Evolutionary conservation across 2,888 invertebrate species (phyloP), one percentile per base, ranked within the genome.

Genomic region (Xestia xanthographa): DNA sequence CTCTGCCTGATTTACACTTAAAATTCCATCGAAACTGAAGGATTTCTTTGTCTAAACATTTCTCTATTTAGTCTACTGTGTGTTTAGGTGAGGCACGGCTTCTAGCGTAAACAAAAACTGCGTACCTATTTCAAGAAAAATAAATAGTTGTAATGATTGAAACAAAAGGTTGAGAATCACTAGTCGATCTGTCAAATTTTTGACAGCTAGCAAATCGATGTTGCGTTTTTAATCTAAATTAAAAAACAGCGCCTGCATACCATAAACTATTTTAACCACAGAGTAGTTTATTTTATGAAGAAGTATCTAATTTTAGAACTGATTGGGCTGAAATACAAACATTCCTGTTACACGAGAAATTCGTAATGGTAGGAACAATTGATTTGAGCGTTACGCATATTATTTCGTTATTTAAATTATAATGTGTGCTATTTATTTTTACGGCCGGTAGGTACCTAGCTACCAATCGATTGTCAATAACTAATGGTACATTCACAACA

Each of bases 31-130:
- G 86, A 82, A 89, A 87, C 88, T 89, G 90, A 90, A 90, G 85
- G 86, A 90, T 90, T 91, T 93, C 91, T 91, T 92, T 93, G 92
- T 93, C 88, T 90, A 90, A 91, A 91, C 90, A 91, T 65, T 78
- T 85, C 80, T 89, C 82, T 91, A 88, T 91, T 91, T 89, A 89
- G 87, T 88, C 87, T 89, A 77, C 72, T 60, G 66, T 82, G 69
- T 86, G 82, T 86, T 83, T 83, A 84, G 50, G 77, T 78, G 77
- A 80, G 75, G 70, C 72, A 84, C 58, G 69, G 71, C 62, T 72
- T 65, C 50, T 26, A 66, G 22, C 17, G 62, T 88, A 85, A 82
- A 88, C 86, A 79, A 75, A 68, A 69, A n/a, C 29, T 53, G 56
- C 72, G 50, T 71, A n/a, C n/a, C n/a, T n/a, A 48, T 67, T 75